Percentiles rank a stretch among this genome's conserved stretches.
phyloP scores from a whole-genome alignment of 2,113 vertebrate genomes.

The Opisthocomus hoazin region DNA sequence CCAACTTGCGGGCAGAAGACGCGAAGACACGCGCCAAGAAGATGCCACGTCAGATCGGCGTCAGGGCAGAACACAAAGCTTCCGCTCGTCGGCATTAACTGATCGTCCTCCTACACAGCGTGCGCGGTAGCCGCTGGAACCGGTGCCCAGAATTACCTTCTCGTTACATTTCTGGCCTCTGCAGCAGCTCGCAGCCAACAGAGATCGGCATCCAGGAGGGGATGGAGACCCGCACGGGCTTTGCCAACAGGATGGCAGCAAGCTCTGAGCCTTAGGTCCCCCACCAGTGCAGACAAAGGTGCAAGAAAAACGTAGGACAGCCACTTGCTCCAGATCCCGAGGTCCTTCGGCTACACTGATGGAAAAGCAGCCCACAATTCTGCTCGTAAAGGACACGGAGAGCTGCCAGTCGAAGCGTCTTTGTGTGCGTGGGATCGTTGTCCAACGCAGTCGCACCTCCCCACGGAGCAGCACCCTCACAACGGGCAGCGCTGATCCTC shows the following conservation, averaged over 20 bases:
- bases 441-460: fast-evolving
- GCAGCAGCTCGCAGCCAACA: neutral
- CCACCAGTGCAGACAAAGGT: neutral
- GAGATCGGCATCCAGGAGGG: neutral
- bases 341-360: neutral
- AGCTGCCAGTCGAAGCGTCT: neutral
- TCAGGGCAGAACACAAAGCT: neutral
- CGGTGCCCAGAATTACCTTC: neutral
- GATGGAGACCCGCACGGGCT: neutral
- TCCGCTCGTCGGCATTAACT: neutral
- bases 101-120: fast-evolving
- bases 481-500: neutral
- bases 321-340: fast-evolving
- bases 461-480: fast-evolving
- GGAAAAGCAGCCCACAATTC: neutral
- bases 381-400: neutral
- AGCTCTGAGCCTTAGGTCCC: neutral
- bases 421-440: fast-evolving
- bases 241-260: neutral
- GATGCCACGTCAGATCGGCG: neutral
- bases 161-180: neutral
- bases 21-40: neutral
- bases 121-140: neutral
- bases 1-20: neutral
- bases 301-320: no score